These are phyloP conservation scores for Octopus bimaculoides DNA, from an alignment of 1,140 invertebrate species.

Conservation along the genomic window DNA sequence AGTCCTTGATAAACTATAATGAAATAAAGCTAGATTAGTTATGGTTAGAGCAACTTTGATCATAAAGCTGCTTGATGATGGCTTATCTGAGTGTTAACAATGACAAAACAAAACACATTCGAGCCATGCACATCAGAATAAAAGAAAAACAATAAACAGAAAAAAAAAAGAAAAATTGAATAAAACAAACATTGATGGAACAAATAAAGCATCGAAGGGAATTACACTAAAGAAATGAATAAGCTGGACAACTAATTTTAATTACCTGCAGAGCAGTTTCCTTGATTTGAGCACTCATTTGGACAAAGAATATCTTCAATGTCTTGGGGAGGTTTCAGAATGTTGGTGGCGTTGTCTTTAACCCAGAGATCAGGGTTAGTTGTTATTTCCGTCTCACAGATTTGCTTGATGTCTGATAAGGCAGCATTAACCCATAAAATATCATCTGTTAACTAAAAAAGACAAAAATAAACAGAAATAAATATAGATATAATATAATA, in stretches of 20 bases:
- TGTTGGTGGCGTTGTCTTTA: conserved; percentile 2
- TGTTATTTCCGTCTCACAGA: conserved; percentile 33
- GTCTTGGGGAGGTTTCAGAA: conserved; percentile 18
- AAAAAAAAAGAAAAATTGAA: too few relatives aligned
- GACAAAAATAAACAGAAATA: neutral
- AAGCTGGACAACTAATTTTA: neutral
- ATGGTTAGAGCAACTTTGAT: too few relatives aligned
- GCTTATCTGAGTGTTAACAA: too few relatives aligned
- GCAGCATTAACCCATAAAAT: conserved; percentile 25
- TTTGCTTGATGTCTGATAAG: conserved; percentile 30
- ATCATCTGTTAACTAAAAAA: conserved; percentile 33
- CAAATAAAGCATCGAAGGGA: too few relatives aligned
- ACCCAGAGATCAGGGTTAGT: conserved; percentile 32
- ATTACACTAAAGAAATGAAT: neutral
- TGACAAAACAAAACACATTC: too few relatives aligned
- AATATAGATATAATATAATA: neutral
- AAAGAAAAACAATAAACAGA: too few relatives aligned
- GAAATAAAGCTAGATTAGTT: too few relatives aligned
- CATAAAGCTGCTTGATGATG: too few relatives aligned
- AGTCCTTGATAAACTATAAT: too few relatives aligned
- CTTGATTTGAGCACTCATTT: conserved; percentile 31
- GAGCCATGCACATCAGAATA: too few relatives aligned
- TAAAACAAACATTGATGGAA: too few relatives aligned
- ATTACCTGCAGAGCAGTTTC: conserved; percentile 29
- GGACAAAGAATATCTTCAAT: conserved; percentile 34